Evolutionary conservation across 2,888 invertebrate species (phyloP), one percentile per base, ranked within the genome.

Genomic region (Bellardia pandia): DNA sequence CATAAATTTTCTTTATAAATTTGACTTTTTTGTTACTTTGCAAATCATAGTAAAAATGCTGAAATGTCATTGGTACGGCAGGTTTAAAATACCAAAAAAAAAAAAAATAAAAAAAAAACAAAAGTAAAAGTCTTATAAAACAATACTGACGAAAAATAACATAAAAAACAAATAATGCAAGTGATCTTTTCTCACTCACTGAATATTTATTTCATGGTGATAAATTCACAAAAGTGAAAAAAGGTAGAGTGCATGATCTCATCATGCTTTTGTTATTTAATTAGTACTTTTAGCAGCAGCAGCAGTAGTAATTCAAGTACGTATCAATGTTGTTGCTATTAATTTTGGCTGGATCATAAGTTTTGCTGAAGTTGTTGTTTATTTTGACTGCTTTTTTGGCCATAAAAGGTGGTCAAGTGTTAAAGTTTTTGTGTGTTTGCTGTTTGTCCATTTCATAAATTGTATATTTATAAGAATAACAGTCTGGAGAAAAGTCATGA

Each of bases 251-350:
- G 84, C 87, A 87, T 87, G 87, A 87, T 87, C 84, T 87, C 87
- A 87, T 87, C 80, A 77, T 62, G 83, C 83, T 83, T 80, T 82
- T 81, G 85, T 85, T 81, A 85, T 87, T 87, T 87, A 87, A 87
- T 87, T 87, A 85, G 74, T 78, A 51, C 75, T 76, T 64, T 48
- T 11, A 64, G 75, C 62, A 6, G 37, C 37, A 37, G 37, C 37
- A 37, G 62, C 66, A 23, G 7, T 56, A 42, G 42, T 68, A 74
- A 62, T 71, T 85, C 53, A 62, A 77, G 23, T 45, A 53, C 14
- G 45, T 37, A 75, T 56, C 53, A 62, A 53, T 68, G 66, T 72
- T 64, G 48, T 71, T 77, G 48, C 9, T 75, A 42, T 16, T 74
- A 13, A 11, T 58, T 16, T 45, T 30, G 23, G 78, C 48, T 68